Conservation (phyloP, 2,888 invertebrate genomes). For the Dorcus hopei region DNA sequence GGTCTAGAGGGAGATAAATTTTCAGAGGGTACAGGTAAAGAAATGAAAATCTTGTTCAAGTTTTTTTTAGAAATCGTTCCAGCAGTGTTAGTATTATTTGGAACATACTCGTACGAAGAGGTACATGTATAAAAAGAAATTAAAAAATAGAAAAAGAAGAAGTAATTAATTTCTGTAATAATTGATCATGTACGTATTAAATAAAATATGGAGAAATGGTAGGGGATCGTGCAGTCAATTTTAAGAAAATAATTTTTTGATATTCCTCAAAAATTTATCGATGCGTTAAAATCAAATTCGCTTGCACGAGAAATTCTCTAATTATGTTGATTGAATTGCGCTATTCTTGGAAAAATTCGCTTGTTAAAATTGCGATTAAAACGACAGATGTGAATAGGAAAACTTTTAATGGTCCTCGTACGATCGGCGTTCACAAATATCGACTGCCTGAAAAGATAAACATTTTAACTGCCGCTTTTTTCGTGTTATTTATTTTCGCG, state of each 20-base stretch:
- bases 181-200: no score
- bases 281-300: neutral
- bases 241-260: neutral
- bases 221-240: no score
- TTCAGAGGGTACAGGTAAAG: no score
- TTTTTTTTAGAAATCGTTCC: no score
- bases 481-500: neutral
- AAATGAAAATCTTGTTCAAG: no score
- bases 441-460: neutral
- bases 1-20: no score
- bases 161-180: no score
- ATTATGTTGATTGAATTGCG: constrained; percentile 24
- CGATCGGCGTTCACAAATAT: neutral
- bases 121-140: no score
- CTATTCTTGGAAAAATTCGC: constrained; percentile 33
- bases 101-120: no score
- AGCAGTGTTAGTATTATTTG: no score
- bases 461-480: neutral
- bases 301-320: constrained; percentile 10
- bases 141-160: no score
- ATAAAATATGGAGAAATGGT: no score
- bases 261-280: neutral
- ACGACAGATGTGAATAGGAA: constrained; percentile 32
- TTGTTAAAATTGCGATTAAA: constrained; percentile 37
- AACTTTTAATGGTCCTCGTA: constrained; percentile 38